Evolutionary conservation across 2,113 vertebrate species (phyloP), one percentile per base, ranked within the genome.

Genomic region (Geococcyx californianus): DNA sequence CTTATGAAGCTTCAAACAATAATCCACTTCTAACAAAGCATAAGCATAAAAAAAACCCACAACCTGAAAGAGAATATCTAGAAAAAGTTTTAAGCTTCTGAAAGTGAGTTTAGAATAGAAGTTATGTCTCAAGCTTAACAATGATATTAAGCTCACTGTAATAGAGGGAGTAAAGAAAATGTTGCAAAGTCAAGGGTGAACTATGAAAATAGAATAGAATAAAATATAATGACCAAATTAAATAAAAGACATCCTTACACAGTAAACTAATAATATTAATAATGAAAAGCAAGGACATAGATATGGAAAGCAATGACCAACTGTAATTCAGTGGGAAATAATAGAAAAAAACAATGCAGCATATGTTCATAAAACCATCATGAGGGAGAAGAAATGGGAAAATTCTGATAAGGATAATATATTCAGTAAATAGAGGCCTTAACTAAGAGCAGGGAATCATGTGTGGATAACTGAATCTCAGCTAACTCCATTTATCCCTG

Each of bases 1-100:
- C 92, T 94, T 94, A 69, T 54, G 84, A 94, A 93, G 56, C 70
- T 89, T 97, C 87, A 95, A 95, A 94, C 21, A 89, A 66, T 94
- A 93, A 84, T 77, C 51, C 3, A 16, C 66, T 89, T 96, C 55
- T 87, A 77, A 94, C 44, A 94, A 95, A 94, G 54, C 36, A 36
- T 75, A 87, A 81, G 58, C 29, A 56, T 67, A 47, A 75, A 86
- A 75, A 86, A 87, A 84, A 6, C 5, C 17, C 24, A 64, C 44
- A 62, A 11, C 29, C 75, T 87, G 44, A 93, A 91, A 89, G 34
- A 73, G 23, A 95, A 14, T 87, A 88, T 83, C 76, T 83, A 52
- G 40, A 31, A 51, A 89, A 66, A 77, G 28, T 93, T 89, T 77
- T 23, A 93, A 90, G 34, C 47, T 81, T 75, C 42, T 89, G 63